These are phyloP conservation scores for Mastigias papua DNA, from an alignment of 30 jellyfish, hydroid and myxozoan genomes.

Conservation along the genomic window DNA sequence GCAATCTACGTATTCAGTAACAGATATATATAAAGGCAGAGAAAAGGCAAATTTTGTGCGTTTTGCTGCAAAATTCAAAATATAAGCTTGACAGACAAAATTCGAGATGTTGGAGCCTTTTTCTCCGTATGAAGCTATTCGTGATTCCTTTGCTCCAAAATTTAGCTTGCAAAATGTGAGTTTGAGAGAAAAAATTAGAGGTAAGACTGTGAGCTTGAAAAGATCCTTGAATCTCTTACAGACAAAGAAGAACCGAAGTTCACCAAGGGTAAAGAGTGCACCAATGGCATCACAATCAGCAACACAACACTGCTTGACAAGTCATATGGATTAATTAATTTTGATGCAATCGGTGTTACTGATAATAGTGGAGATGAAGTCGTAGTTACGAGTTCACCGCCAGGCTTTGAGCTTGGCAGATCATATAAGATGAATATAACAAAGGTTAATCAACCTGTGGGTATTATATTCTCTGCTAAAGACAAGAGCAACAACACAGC, in stretches of 20 bases:
- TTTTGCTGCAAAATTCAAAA: no score
- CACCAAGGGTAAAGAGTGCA: slow-evolving; percentile 44
- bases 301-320: slow-evolving; percentile 69
- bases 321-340: slow-evolving; percentile 79
- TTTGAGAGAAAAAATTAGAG: no score
- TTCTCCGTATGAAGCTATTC: no score
- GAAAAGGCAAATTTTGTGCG: no score
- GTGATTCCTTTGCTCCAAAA: no score
- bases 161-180: no score
- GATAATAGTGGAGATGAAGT: slow-evolving; percentile 93
- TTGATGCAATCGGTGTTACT: slow-evolving; percentile 82
- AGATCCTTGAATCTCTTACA: no score
- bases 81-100: no score
- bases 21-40: no score
- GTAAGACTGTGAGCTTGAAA: no score
- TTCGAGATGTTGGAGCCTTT: no score
- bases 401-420: slow-evolving; percentile 80
- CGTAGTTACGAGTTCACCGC: slow-evolving; percentile 56
- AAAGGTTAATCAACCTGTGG: not conserved
- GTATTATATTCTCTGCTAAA: slow-evolving; percentile 75
- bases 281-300: slow-evolving; percentile 50
- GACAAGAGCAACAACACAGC: slow-evolving; percentile 80
- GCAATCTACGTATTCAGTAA: no score
- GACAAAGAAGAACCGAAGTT: slow-evolving; percentile 41
- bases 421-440: slow-evolving; percentile 58